Percentiles rank a stretch among this genome's conserved stretches.
phyloP scores from a whole-genome alignment of 2,888 invertebrate species.

The Argyresthia albistria region DNA sequence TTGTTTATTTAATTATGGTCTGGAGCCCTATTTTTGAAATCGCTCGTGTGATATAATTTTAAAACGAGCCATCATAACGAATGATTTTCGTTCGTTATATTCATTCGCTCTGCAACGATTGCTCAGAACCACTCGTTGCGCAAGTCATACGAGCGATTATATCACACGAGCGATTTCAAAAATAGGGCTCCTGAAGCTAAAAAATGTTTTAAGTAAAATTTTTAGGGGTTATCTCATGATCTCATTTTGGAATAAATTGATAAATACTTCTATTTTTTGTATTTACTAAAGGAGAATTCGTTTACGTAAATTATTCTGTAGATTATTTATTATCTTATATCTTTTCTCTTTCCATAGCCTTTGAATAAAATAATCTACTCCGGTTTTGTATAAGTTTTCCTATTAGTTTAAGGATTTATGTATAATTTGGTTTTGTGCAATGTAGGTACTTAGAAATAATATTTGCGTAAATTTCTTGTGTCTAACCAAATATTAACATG shows the following conservation, averaged over 20 bases:
- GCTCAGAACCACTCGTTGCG: no score
- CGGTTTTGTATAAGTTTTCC: slow-evolving; percentile 5
- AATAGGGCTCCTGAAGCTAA: no score
- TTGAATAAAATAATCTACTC: not conserved
- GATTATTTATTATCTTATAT: not conserved
- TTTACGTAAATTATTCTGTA: not conserved
- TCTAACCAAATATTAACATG: slow-evolving; percentile 4
- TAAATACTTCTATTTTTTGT: not conserved
- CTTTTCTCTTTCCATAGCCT: not conserved
- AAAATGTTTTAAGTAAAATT: no score
- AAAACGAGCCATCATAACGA: no score
- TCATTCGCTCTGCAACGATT: no score
- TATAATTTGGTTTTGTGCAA: slow-evolving; percentile 49
- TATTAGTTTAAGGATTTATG: slow-evolving; percentile 3
- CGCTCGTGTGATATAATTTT: no score
- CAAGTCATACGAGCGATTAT: no score
- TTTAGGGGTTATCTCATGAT: not conserved
- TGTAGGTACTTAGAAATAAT: slow-evolving; percentile 25
- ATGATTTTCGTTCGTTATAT: no score
- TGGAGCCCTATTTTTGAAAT: no score
- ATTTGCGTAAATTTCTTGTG: not conserved
- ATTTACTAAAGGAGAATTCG: not conserved
- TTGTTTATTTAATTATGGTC: no score
- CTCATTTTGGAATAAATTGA: not conserved
- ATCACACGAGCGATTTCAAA: no score